Percentiles rank a stretch among this genome's conserved stretches.
These are phyloP conservation scores for Coptodon rendalli DNA, from an alignment of 2,113 vertebrate genomes.

Conservation along the genomic window DNA sequence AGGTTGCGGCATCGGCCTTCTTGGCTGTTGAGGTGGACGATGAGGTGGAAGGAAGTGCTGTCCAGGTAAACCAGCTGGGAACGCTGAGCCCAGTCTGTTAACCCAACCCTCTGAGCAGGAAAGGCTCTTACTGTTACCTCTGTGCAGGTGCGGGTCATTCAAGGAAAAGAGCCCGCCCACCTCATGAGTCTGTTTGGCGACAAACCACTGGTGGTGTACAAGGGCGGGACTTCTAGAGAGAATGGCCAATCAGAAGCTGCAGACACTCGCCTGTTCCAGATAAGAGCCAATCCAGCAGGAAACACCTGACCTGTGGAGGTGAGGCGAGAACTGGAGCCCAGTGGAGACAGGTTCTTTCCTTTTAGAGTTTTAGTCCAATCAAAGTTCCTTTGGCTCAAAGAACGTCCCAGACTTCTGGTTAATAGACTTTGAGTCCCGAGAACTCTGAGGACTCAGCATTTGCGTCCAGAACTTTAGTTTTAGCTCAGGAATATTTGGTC, in stretches of 20 bases:
- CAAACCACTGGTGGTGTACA: conserved; percentile 82
- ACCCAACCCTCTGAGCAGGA: not conserved
- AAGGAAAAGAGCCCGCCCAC: conserved; percentile 87
- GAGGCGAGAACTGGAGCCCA: not conserved
- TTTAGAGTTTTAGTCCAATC: not conserved
- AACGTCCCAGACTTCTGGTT: not conserved
- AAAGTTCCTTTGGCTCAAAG: not conserved
- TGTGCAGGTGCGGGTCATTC: conserved; percentile 80
- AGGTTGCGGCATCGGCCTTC: conserved; percentile 76
- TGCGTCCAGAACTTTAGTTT: not conserved
- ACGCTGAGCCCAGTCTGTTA: not conserved
- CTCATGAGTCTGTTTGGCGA: conserved; percentile 85
- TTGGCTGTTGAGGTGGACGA: conserved; percentile 80
- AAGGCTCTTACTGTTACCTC: not conserved
- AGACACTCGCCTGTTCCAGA: conserved; percentile 80
- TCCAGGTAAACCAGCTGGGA: conserved; percentile 70
- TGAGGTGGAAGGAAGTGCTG: conserved; percentile 78
- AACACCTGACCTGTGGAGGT: conserved; percentile 82
- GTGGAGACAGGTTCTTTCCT: not conserved
- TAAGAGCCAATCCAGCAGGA: conserved; percentile 79
- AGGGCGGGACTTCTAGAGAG: conserved; percentile 83
- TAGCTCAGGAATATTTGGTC: not conserved
- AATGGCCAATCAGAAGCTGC: conserved; percentile 72
- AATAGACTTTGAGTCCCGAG: not conserved
- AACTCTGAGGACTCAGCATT: not conserved